phyloP scores from a whole-genome alignment of 2,888 invertebrate species.

The Microdon myrmicae region DNA sequence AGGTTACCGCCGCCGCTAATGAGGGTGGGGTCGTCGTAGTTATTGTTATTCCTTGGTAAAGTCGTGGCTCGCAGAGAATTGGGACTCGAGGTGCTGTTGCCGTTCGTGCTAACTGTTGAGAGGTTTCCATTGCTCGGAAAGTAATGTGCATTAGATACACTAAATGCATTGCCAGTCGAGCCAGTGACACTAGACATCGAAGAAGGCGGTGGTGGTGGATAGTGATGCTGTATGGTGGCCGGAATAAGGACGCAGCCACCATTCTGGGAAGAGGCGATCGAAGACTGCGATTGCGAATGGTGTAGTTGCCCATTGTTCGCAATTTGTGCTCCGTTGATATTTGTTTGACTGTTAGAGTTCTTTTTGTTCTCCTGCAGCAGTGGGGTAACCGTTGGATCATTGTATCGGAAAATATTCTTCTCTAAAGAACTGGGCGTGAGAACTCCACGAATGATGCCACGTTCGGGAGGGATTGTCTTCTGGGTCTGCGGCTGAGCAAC shows the following conservation, averaged over 20 bases:
- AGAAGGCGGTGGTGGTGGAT: slow-evolving; percentile 62
- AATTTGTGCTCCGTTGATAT: slow-evolving; percentile 57
- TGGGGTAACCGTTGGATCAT: slow-evolving; percentile 67
- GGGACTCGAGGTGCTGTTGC: slow-evolving; percentile 55
- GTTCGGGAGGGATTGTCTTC: slow-evolving; percentile 61
- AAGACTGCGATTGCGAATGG: slow-evolving; percentile 66
- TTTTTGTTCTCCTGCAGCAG: slow-evolving; percentile 60
- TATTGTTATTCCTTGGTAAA: slow-evolving; percentile 73
- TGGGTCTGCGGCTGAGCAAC: slow-evolving; percentile 63
- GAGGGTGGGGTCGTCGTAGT: slow-evolving; percentile 57
- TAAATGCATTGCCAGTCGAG: slow-evolving; percentile 34
- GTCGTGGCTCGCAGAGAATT: slow-evolving; percentile 72
- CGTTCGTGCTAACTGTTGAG: slow-evolving; percentile 56
- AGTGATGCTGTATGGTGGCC: slow-evolving; percentile 59
- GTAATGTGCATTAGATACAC: slow-evolving; percentile 48
- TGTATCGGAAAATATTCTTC: slow-evolving; percentile 67
- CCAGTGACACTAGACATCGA: slow-evolving; percentile 42
- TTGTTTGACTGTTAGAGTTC: slow-evolving; percentile 63
- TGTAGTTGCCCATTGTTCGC: slow-evolving; percentile 59
- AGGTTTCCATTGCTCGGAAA: slow-evolving; percentile 59
- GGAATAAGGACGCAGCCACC: slow-evolving; percentile 58
- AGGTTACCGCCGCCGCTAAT: slow-evolving; percentile 68
- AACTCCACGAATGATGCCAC: slow-evolving; percentile 66
- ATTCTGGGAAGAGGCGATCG: slow-evolving; percentile 64
- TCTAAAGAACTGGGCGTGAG: slow-evolving; percentile 66